Evolutionary conservation across 2,797 vertebrate genomes (phyloP).

Genomic region (Triplophysa bombifrons): DNA sequence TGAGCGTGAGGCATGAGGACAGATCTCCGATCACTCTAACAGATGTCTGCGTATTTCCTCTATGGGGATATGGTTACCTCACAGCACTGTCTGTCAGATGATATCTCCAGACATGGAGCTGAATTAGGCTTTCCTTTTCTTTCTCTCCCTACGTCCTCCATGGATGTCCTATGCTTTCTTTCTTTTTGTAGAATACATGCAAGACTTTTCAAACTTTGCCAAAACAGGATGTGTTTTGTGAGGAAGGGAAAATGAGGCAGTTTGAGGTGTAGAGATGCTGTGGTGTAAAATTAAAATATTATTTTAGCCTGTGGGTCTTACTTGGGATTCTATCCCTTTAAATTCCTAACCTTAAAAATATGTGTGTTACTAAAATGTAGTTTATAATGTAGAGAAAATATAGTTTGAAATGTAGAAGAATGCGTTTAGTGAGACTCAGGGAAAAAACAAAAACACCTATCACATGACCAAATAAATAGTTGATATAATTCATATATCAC

Average conservation of each 20-base stretch:
- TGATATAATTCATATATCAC: too few relatives aligned
- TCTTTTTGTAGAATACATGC: constrained; percentile 12
- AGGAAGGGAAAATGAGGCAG: background rate
- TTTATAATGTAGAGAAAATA: too few relatives aligned
- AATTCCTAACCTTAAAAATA: too few relatives aligned
- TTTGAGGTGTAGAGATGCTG: background rate
- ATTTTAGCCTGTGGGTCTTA: background rate
- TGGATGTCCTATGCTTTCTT: constrained; percentile 42
- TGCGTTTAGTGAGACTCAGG: too few relatives aligned
- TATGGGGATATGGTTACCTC: constrained; percentile 27
- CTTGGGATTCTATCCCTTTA: too few relatives aligned
- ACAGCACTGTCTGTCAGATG: constrained; percentile 26
- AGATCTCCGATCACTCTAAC: constrained; percentile 21
- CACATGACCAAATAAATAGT: too few relatives aligned
- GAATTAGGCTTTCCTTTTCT: constrained; percentile 23
- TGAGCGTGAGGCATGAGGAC: background rate
- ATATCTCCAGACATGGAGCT: constrained; percentile 41
- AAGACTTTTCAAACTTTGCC: constrained; percentile 9
- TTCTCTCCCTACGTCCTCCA: background rate
- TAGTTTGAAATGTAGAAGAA: too few relatives aligned
- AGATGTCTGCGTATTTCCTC: constrained; percentile 48
- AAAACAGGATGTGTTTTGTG: constrained; percentile 60
- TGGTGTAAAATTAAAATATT: background rate
- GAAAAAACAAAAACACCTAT: too few relatives aligned
- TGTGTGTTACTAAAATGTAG: too few relatives aligned